Evolutionary conservation across 2,113 vertebrate species (phyloP), one percentile per base, ranked within the genome.

Genomic region (Lepisosteus oculatus): DNA sequence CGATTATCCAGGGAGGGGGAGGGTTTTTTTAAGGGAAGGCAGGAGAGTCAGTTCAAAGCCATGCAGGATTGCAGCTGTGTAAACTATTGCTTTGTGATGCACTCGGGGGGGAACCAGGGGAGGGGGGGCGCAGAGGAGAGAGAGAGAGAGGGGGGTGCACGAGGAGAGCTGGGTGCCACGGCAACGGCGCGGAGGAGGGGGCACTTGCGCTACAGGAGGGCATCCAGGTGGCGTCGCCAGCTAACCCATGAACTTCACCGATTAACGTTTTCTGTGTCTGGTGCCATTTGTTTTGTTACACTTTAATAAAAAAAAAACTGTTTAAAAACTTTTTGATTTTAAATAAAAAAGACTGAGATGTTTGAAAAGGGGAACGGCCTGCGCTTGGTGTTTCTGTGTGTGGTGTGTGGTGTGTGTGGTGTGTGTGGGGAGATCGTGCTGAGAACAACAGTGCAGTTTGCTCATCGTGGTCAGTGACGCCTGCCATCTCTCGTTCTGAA

Each of bases 291-390:
- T 74, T 61, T 63, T 73, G 61, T 69, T 77, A 84, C 77, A 55
- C 61, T 83, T 56, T 17, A 63, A 78, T 82, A 81, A 51, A 51
- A 51, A 6, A 51, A 51, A 51, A 1, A 6, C 5, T 51, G 1
- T 51, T 1, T 1, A 51, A 51, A 51, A 6, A 6, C 9, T 79
- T 86, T 87, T 83, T 81, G 72, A 79, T 80, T 59, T 61, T 77
- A 72, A 88, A 85, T 82, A 85, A 79, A 82, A 79, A 79, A 66
- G 12, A 76, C 59, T 74, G 76, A 74, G 59, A 76, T 74, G 76
- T 76, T 78, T 77, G 71, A 69, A 72, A 77, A 54, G 55, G 13
- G 57, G 44, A 61, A n/a, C 65, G 6, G 29, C 29, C 29, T 29
- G 29, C 29, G 1, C 29, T 29, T 51, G 47, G 47, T 51, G 47